Base-by-base conservation (phyloP, 92 coral and sea anemone species). In the Nematostella vectensis region DNA sequence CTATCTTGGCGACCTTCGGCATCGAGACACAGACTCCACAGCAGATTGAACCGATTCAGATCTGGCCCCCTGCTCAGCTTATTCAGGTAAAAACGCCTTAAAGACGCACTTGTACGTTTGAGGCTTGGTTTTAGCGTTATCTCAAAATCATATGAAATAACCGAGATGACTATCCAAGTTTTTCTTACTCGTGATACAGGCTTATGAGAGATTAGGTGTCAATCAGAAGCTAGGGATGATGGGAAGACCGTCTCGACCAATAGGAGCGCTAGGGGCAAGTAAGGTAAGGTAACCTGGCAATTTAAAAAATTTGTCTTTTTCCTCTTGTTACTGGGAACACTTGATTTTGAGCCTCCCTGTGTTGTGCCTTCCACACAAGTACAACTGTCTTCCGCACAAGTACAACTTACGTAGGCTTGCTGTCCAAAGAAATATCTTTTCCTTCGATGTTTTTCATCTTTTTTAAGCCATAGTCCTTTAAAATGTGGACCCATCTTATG, bases 21-120 rank as follows among this genome's bases (percentile, higher is more conserved):
- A 91, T 91, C 27, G 93, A 82, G 50, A 85, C 98, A 31, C 95
- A 91, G 52, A 91, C 98, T 3, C 98, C 98, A 18, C 88, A 81
- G 28, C 91, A 91, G 62, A 77, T 91, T 25, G 98, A 91, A 42
- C 98, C 98, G 16, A 85, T 91, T 9, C 95, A 91, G 59, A 76
- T 91, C 6, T 91, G 98, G 98, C 98, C 98, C 1, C 95, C 98
- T 0, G 71, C 89, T 47, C 81, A 74, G 38, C 89, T 91, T 0
- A 85, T 91, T 38, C 70, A 78, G 95, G 98, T 91, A 57, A 11
- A 51, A 28, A 4, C 22, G 2, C 3, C 22, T 10, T 23, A 26
- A 18, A 1, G 15, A n/a, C n/a, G n/a, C n/a, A n/a, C n/a, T n/a
- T n/a, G n/a, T 31, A 33, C 25, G 27, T 47, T 30, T 42, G 12